Evolutionary conservation across 2,113 vertebrate species (phyloP).

Genomic region (Macrotis lagotis): DNA sequence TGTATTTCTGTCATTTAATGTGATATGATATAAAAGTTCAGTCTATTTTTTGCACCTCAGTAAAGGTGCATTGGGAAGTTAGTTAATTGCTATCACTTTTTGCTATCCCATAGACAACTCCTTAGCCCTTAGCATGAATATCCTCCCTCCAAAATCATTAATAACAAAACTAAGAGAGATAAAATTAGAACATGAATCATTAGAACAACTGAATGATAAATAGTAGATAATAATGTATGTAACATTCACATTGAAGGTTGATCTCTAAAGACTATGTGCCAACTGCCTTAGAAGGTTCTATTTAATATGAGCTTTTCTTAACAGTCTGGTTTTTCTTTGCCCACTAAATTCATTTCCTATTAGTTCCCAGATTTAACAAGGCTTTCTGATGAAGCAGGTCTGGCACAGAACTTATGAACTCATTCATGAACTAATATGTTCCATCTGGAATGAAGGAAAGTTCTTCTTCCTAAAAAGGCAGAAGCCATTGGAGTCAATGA

Average conservation of each 20-base stretch:
- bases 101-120: constrained; percentile 72
- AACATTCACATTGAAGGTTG: constrained; percentile 53
- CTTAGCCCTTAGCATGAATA: constrained; percentile 58
- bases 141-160: constrained; percentile 59
- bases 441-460: constrained; percentile 73
- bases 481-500: constrained; percentile 64
- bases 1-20: constrained; percentile 55
- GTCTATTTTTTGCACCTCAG: constrained; percentile 67
- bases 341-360: constrained; percentile 68
- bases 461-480: constrained; percentile 59
- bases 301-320: constrained; percentile 51
- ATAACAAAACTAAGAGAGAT: constrained; percentile 67
- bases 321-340: constrained; percentile 66
- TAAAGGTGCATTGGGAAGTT: constrained; percentile 66
- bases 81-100: constrained; percentile 73
- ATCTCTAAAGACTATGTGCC: constrained; percentile 55
- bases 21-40: constrained; percentile 66
- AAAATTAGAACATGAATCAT: constrained; percentile 66
- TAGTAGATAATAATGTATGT: constrained; percentile 59
- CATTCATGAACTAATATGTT: constrained; percentile 68
- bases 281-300: constrained; percentile 22
- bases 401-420: constrained; percentile 76
- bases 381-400: constrained; percentile 61
- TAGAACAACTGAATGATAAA: constrained; percentile 65
- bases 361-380: constrained; percentile 71